Base-by-base conservation (phyloP, 1,140 invertebrate species). In the Diploscapter pachys region DNA sequence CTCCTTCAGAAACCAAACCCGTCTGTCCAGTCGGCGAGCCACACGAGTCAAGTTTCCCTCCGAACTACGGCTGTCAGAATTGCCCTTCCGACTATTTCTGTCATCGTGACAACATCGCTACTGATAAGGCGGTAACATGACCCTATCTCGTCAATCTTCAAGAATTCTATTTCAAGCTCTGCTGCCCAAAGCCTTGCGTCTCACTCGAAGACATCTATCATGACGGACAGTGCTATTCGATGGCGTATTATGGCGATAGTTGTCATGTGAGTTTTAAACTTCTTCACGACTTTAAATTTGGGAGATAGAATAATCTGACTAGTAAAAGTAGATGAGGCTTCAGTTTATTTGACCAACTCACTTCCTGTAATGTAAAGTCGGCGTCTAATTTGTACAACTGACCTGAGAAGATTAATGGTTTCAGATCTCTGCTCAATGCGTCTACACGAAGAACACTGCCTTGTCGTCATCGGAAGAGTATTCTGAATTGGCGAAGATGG, bases 191-290 rank as follows among this genome's bases (percentile, higher is more conserved):
- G 67, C 81, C 81, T 11, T 82, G 81, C 67, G 48, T 80, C 3
- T 78, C 75, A 3, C 76, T 79, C 3, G 82, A 82, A 57, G 81
- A 82, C 66, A 81, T 83, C 57, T 82, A 83, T 49, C 65, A 81
- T 56, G 77, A 82, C 9, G 81, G 81, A 3, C 81, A 82, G 72
- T 82, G 81, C 59, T 79, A 76, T 57, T 71, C 81, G 9, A 81
- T 79, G n/a, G 82, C 82, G 2, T 83, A 78, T 63, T 75, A 82
- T 67, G 82, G 82, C 1, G 82, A 82, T 64, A 78, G 73, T 68
- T 82, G 81, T 70, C 64, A 62, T n/a, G 80, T 81, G 75, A 82
- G 50, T 54, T 68, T 65, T 1, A 65, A 2, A 68, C 2, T 6
- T 51, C n/a, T 55, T 68, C 52, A 52, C 9, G 11, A 52, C 6